phyloP scores from a whole-genome alignment of 2,888 invertebrate genomes.

The Stomorhina lunata region DNA sequence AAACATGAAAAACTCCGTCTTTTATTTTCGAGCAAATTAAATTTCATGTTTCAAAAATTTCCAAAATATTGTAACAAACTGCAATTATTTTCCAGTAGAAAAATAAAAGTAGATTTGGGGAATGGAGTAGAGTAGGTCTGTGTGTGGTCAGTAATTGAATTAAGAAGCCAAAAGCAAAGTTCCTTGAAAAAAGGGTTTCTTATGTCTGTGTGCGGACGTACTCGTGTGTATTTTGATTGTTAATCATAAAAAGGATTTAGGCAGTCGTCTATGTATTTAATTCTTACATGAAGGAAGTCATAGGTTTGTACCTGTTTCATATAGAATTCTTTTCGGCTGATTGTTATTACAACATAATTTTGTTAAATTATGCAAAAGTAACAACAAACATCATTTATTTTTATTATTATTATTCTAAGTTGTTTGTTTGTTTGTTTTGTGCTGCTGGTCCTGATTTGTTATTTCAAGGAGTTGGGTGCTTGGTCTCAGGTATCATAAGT shows the following conservation, averaged over 20 bases:
- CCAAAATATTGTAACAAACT: not conserved
- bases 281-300: not conserved
- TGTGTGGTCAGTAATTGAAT: conserved; percentile 62
- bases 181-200: conserved; percentile 30
- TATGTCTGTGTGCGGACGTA: no score
- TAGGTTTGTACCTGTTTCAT: conserved; percentile 34
- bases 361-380: conserved; percentile 61
- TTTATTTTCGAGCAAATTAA: conserved; percentile 51
- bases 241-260: conserved; percentile 20
- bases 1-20: not conserved
- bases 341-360: not conserved
- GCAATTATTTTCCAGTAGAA: not conserved
- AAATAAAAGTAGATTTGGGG: not conserved
- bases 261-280: not conserved
- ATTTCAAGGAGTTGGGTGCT: not conserved
- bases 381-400: conserved; percentile 54
- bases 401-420: conserved; percentile 17
- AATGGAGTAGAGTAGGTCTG: not conserved
- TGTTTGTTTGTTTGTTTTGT: conserved; percentile 40
- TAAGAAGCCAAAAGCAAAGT: conserved; percentile 42
- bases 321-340: not conserved
- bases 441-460: conserved; percentile 17
- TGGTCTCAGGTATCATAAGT: not conserved
- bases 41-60: conserved; percentile 48
- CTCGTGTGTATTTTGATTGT: not conserved